Percentiles rank a stretch among this genome's conserved stretches.
phyloP scores from a whole-genome alignment of 2,888 invertebrate species.

The Sinotaia quadrata region DNA sequence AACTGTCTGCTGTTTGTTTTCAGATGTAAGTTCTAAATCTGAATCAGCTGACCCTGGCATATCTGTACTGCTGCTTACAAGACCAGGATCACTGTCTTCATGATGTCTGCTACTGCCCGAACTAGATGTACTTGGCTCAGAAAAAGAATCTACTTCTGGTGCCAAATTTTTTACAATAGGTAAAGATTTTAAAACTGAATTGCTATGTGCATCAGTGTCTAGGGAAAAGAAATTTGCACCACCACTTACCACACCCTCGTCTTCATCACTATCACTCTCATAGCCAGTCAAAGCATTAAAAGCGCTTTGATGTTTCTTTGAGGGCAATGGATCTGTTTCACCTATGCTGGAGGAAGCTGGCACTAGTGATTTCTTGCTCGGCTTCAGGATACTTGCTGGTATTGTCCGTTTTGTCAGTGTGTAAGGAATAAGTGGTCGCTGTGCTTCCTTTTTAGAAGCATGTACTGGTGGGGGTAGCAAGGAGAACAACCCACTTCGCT shows the following conservation, averaged over 20 bases:
- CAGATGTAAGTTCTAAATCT: not conserved
- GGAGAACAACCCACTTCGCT: slow-evolving; percentile 50
- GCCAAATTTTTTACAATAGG: too few species aligned
- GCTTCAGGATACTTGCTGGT: not conserved
- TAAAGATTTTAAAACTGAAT: too few species aligned
- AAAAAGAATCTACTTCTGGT: not conserved
- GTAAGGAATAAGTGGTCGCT: slow-evolving; percentile 58
- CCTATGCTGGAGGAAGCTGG: slow-evolving; percentile 33
- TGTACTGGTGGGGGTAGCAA: slow-evolving; percentile 61
- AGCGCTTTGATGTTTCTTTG: slow-evolving; percentile 25
- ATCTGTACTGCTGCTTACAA: not conserved
- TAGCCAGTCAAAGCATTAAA: slow-evolving; percentile 41
- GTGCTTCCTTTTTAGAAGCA: slow-evolving; percentile 56
- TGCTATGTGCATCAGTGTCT: slow-evolving; percentile 25
- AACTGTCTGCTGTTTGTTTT: not conserved
- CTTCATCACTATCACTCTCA: slow-evolving; percentile 58
- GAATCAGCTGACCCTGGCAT: not conserved
- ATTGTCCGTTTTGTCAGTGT: slow-evolving; percentile 40
- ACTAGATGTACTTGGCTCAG: not conserved
- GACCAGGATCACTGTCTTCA: too few species aligned
- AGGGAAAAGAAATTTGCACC: slow-evolving; percentile 50
- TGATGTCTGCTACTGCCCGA: not conserved
- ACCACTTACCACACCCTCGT: slow-evolving; percentile 23
- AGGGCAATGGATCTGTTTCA: slow-evolving; percentile 4
- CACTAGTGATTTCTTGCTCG: slow-evolving; percentile 18